Evolutionary conservation across 64 coral and sea anemone genomes (phyloP).

Genomic region (Anthopleura sola): DNA sequence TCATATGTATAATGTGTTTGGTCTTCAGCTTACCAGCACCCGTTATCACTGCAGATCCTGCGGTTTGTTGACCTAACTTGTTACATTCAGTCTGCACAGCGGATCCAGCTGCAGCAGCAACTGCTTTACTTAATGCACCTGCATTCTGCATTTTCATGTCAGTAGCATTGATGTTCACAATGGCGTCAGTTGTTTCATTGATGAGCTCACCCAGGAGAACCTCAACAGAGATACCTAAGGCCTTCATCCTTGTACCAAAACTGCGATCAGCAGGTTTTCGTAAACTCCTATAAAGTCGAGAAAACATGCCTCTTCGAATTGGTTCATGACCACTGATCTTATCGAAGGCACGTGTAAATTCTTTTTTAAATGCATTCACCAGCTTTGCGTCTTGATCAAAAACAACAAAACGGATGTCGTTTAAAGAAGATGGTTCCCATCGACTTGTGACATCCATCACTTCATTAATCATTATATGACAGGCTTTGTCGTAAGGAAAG

Average conservation of each 20-base stretch:
- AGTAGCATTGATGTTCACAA: constrained; percentile 57
- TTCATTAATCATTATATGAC: constrained; percentile 43
- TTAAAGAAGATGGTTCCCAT: background rate
- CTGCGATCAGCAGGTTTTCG: background rate
- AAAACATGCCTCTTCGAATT: background rate
- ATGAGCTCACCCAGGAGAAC: constrained; percentile 58
- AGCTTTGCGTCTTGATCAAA: constrained; percentile 36
- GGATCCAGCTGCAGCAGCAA: constrained; percentile 33
- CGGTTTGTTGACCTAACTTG: constrained; percentile 33
- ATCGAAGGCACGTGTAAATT: background rate
- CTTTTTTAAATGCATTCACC: constrained; percentile 23
- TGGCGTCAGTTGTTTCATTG: constrained; percentile 56
- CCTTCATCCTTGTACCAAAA: background rate
- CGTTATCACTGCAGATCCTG: constrained; percentile 70
- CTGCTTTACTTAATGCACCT: constrained; percentile 67
- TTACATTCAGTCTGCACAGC: constrained; percentile 52
- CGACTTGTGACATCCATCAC: constrained; percentile 17
- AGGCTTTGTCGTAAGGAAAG: constrained; percentile 31
- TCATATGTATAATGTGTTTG: constrained; percentile 20
- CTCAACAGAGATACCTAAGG: background rate
- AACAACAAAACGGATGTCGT: constrained; percentile 60
- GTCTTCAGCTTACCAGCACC: constrained; percentile 32
- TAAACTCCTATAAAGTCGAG: background rate
- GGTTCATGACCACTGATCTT: background rate
- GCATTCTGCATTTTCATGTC: constrained; percentile 69